Base-by-base conservation (phyloP, 2,797 vertebrate genomes). In the Sebastes oblongus region DNA sequence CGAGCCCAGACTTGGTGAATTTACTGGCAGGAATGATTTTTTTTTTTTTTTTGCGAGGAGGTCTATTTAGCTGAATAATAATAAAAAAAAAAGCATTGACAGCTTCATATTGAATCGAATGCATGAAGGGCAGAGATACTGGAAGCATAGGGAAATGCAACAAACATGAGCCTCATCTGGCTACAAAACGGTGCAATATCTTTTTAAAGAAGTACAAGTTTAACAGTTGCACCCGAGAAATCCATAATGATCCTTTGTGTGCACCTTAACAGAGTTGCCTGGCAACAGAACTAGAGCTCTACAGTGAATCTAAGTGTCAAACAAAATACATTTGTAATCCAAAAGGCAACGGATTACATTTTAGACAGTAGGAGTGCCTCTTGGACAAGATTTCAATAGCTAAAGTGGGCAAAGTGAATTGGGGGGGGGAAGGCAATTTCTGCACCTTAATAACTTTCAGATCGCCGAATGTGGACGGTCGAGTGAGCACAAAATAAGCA, bases 231-330 rank as follows among this genome's bases (percentile, higher is more conserved):
- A 87, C 83, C 83, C 79, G 75, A 90, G 88, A 92, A 92, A 92
- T 93, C 89, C 88, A 92, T 93, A 93, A 93, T 88, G 90, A 92
- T 90, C 83, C 91, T 92, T 92, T 92, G 92, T 89, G 92, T 88
- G 90, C 88, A 92, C 89, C 84, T 92, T 85, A 87, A 89, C 87
- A 86, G 86, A 92, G 92, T 94, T 94, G 93, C 94, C 88, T 89
- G 91, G 92, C 93, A 94, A 94, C 91, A 85, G 84, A 87, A 88
- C 67, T 71, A 13, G 81, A 92, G 91, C 89, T 82, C 86, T 83
- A 85, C 91, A 88, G 91, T 91, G 88, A 92, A 92, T 94, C 89
- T 91, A 92, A 90, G 90, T 91, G 92, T 93, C 91, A 91, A 92
- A 88, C 55, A 52, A 93, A 94, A 94, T 90, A 91, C 90, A 92